Evolutionary conservation across 2,888 invertebrate species (phyloP), one percentile per base, ranked within the genome.

Genomic region (Hemaris fuciformis): DNA sequence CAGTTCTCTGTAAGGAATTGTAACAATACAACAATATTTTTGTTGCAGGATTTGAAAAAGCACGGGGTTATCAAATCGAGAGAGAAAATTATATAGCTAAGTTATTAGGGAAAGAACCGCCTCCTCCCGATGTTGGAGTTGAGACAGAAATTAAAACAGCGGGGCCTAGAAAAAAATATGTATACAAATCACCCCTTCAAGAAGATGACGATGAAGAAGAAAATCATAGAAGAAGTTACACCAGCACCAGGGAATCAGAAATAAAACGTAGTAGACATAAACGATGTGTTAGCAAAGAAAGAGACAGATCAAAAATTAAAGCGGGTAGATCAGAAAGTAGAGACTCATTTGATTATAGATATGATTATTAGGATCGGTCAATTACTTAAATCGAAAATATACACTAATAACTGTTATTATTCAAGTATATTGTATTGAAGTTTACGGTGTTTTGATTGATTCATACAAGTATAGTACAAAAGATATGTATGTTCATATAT

Each of bases 11-110:
- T 18, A 63, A 56, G 43, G 62, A 67, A 66, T 64, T 62, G 5
- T 43, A 25, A 10, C n/a, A 48, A 46, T 46, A 7, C 25, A 45
- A 57, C 57, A 38, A 20, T 18, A 31, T 2, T 59, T 61, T 58
- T 58, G 38, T 80, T 79, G 66, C 83, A 96, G 96, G 80, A 68
- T 95, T 96, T 73, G 92, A 94, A 76, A 82, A 79, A 20, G 95
- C 95, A 2, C 94, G 96, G 7, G 96, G 96, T 0, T 94, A 96
- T 76, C 72, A 89, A 64, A 95, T 96, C 34, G 95, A 96, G 81
- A 93, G 96, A 8, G 72, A 84, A 1, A 93, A 93, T 65, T 96
- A 95, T 75, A 71, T 93, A 61, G 79, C 87, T 13, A 88, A 90
- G 69, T 67, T 94, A 62, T 66, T 87, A 59, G 83, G 84, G 2